Evolutionary conservation across 1,140 invertebrate species (phyloP).

Genomic region (Conus ventricosus): DNA sequence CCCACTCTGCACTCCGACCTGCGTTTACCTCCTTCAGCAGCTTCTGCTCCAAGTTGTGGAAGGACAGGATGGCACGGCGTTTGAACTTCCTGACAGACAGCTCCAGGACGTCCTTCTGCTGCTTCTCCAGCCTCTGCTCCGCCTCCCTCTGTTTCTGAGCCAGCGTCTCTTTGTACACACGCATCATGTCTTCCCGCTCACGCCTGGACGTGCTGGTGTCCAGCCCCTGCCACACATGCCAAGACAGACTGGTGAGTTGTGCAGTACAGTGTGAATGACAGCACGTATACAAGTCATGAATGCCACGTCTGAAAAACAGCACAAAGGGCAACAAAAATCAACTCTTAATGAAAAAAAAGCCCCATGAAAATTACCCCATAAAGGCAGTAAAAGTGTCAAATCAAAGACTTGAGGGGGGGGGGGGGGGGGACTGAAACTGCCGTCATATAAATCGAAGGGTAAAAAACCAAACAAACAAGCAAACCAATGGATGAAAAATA

Average conservation of each 20-base stretch:
- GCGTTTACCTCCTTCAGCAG: slow-evolving; percentile 86
- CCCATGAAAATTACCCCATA: too few species aligned
- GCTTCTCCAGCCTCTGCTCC: slow-evolving; percentile 88
- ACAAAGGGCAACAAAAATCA: too few species aligned
- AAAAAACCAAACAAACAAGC: too few species aligned
- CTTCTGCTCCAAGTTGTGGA: slow-evolving; percentile 93
- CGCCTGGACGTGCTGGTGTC: slow-evolving; percentile 94
- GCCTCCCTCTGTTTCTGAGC: slow-evolving; percentile 93
- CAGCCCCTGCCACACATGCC: slow-evolving; percentile 81
- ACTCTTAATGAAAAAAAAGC: too few species aligned
- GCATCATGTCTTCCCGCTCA: slow-evolving; percentile 87
- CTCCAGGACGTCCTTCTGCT: slow-evolving; percentile 93
- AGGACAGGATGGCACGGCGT: slow-evolving; percentile 89
- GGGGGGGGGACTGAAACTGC: too few species aligned
- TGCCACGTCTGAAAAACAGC: too few species aligned
- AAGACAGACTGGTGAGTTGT: background rate
- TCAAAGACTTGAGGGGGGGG: too few species aligned
- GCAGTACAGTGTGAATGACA: too few species aligned
- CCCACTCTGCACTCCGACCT: background rate
- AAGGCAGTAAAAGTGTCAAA: too few species aligned
- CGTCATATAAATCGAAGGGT: too few species aligned
- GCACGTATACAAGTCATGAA: too few species aligned
- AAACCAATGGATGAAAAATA: too few species aligned
- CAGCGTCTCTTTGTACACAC: slow-evolving; percentile 91
- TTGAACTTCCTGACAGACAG: slow-evolving; percentile 94